Evolutionary conservation across 1,140 invertebrate species (phyloP), one percentile per base, ranked within the genome.

Genomic region (Drosophila baimaii): DNA sequence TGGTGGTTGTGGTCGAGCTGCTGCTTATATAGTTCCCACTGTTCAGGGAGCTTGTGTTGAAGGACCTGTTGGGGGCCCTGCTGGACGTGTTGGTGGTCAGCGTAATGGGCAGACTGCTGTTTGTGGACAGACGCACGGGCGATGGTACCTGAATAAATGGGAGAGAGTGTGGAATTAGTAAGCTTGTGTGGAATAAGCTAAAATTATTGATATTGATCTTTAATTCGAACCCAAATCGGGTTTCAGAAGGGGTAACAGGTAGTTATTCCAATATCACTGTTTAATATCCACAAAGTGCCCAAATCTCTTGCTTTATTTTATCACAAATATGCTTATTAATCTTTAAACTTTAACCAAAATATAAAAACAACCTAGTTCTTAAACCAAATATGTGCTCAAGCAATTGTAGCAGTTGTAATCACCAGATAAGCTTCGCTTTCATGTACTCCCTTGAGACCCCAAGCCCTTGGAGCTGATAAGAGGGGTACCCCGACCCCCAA

Each of bases 41-140:
- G 43, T 79, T 79, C 43, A 90, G 73, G n/a, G 90, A 91, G 55
- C 76, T 81, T 1, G 90, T 81, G 8, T 77, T 25, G 21, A 77
- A 62, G 2, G 69, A 57, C 51, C 76, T 74, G n/a, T 64, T 72
- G 0, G 89, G 89, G 0, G 89, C 83, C 7, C 76, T 31, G n/a
- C 81, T 72, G 39, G 89, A 72, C 9, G 89, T 91, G 46, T 89
- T 91, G 15, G 89, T 91, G 52, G 89, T 91, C 49, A 91, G 21
- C 1, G 89, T 89, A 17, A 77, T 33, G 19, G 90, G 90, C 8
- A 91, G 63, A 71, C 73, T 86, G 77, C 76, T 82, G 64, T 17
- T 54, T 0, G 54, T 62, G 10, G 64, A 41, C 17, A 37, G 68
- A 9, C 84, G 84, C n/a, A 47, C 65, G 3, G 79, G 79, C 5